Evolutionary conservation across 2,113 vertebrate species (phyloP).

Genomic region (Anhinga anhinga): DNA sequence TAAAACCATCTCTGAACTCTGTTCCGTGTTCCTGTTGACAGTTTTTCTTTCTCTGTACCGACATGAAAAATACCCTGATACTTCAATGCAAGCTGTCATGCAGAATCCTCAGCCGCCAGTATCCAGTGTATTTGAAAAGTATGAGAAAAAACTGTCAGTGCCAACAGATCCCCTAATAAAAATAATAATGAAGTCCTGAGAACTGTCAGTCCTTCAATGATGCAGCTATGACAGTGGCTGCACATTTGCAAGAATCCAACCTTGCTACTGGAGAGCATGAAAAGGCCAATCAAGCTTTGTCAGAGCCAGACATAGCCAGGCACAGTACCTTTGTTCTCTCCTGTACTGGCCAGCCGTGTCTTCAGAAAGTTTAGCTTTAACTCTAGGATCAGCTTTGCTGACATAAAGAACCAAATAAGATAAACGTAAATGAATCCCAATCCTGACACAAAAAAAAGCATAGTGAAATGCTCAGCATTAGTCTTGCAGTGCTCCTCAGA

Average conservation of each 20-base stretch:
- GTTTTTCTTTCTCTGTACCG: conserved; percentile 16
- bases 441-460: background rate
- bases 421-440: conserved; percentile 50
- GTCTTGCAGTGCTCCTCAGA: conserved; percentile 3
- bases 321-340: background rate
- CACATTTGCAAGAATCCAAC: background rate
- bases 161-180: conserved; percentile 38
- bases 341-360: background rate
- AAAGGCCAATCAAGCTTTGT: background rate
- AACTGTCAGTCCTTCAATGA: conserved; percentile 38
- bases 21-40: conserved; percentile 27
- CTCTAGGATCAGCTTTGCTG: conserved; percentile 8
- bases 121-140: background rate
- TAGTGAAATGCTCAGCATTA: conserved; percentile 22
- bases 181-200: conserved; percentile 51
- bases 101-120: conserved; percentile 33
- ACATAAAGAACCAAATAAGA: background rate
- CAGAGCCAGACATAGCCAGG: background rate
- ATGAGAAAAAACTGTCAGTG: conserved; percentile 34
- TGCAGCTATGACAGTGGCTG: background rate
- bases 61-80: conserved; percentile 22
- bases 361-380: conserved; percentile 13
- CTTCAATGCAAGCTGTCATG: background rate
- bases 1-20: conserved; percentile 1
- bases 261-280: background rate